These are phyloP conservation scores for Crematogaster levior DNA, from an alignment of 2,888 invertebrate species.

Conservation along the genomic window DNA sequence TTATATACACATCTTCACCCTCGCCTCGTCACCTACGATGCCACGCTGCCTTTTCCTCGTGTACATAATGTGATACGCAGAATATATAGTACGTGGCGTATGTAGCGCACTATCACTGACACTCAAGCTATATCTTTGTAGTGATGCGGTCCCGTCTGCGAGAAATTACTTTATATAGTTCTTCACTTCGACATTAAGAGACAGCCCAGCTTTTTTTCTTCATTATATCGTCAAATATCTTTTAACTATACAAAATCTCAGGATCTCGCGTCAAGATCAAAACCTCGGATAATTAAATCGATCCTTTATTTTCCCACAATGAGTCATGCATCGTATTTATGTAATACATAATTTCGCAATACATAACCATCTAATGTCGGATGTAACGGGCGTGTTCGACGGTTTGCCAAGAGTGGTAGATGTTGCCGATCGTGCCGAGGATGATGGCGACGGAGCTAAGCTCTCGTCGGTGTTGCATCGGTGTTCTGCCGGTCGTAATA, in stretches of 20 bases:
- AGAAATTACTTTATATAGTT: conserved; percentile 38
- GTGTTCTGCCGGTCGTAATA: conserved; percentile 58
- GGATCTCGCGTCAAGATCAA: neutral
- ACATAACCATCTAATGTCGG: conserved; percentile 22
- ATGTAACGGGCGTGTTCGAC: conserved; percentile 22
- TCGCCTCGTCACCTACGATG: conserved; percentile 20
- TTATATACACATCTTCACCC: conserved; percentile 26
- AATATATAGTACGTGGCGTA: conserved; percentile 6
- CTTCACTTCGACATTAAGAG: neutral
- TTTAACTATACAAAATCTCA: neutral
- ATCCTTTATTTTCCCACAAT: conserved; percentile 32
- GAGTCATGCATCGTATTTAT: conserved; percentile 30
- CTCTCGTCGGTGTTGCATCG: conserved; percentile 42
- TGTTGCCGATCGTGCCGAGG: conserved; percentile 44
- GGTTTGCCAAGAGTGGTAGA: conserved; percentile 8
- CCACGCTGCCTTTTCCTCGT: conserved; percentile 32
- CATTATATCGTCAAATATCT: neutral
- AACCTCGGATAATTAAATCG: conserved; percentile 19
- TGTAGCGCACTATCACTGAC: conserved; percentile 57
- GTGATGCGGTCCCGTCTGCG: neutral
- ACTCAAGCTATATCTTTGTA: conserved; percentile 46
- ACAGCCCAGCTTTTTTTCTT: neutral
- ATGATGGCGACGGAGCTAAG: conserved; percentile 46
- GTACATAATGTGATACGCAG: conserved; percentile 53
- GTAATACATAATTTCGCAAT: conserved; percentile 42